Evolutionary conservation across 2,888 invertebrate species (phyloP).

Genomic region (Leptinotarsa juncta): DNA sequence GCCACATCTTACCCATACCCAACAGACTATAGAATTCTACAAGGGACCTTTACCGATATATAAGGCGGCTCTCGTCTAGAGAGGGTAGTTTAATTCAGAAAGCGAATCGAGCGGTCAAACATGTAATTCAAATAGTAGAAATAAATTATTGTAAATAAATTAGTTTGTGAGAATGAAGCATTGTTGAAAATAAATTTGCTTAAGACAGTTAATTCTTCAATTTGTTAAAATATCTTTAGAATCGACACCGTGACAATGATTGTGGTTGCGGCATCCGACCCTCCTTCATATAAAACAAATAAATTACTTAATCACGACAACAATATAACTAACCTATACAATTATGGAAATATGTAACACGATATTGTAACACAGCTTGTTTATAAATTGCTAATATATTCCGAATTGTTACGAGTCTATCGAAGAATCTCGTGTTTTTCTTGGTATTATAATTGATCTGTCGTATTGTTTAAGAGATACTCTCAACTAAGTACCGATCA

Average conservation of each 20-base stretch:
- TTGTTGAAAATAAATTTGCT: too few relatives aligned
- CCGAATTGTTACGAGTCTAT: background rate
- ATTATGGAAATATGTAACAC: conserved; percentile 25
- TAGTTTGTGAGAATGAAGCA: too few relatives aligned
- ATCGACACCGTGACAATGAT: background rate
- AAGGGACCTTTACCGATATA: too few relatives aligned
- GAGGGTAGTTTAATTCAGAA: too few relatives aligned
- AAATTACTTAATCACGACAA: conserved; percentile 22
- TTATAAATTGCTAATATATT: conserved; percentile 17
- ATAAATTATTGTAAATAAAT: too few relatives aligned
- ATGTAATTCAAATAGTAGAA: too few relatives aligned
- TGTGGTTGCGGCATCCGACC: background rate
- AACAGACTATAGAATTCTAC: too few relatives aligned
- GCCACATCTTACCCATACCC: too few relatives aligned
- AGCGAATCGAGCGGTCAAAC: too few relatives aligned
- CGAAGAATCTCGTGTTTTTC: background rate
- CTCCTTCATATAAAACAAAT: background rate
- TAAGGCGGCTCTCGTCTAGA: too few relatives aligned
- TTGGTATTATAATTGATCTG: conserved; percentile 1
- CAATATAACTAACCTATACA: conserved; percentile 21
- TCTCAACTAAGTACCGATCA: background rate
- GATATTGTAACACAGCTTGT: conserved; percentile 11
- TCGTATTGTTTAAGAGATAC: background rate
- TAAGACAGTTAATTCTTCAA: too few relatives aligned
- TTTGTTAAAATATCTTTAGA: background rate